A percentile compares a stretch with the other conserved stretches of the same genome.
Conservation (phyloP, 92 coral and sea anemone genomes). For the Porites rus region DNA sequence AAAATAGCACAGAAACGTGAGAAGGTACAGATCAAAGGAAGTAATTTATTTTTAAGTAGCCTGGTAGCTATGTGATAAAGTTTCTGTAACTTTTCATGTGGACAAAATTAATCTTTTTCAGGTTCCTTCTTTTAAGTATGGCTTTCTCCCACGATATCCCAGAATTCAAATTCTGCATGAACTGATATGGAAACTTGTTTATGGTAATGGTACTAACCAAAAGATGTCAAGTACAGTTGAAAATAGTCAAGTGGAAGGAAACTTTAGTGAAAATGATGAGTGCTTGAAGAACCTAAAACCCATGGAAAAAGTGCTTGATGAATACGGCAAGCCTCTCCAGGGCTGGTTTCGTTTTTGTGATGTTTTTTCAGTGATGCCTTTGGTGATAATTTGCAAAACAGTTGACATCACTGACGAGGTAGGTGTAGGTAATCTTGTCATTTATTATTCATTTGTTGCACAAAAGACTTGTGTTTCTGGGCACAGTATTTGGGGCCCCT, state of each 20-base stretch:
- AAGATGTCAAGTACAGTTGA: background rate
- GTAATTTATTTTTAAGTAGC: background rate
- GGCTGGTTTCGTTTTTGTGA: slow-evolving; percentile 82
- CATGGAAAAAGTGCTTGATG: slow-evolving; percentile 41
- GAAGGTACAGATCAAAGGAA: background rate
- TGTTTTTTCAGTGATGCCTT: slow-evolving; percentile 72
- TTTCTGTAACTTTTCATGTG: too few relatives aligned
- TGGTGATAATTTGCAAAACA: slow-evolving; percentile 69
- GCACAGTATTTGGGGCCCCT: too few relatives aligned
- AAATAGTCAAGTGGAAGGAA: background rate
- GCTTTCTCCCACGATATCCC: slow-evolving; percentile 76
- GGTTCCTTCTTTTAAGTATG: slow-evolving; percentile 52
- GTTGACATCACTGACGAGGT: slow-evolving; percentile 72
- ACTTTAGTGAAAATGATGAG: slow-evolving; percentile 44
- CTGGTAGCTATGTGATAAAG: too few relatives aligned
- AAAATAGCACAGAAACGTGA: slow-evolving; percentile 6
- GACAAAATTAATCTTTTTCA: background rate
- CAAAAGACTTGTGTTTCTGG: background rate
- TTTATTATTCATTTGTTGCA: background rate
- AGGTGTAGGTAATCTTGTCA: background rate
- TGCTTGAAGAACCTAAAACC: slow-evolving; percentile 66
- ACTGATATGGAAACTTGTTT: slow-evolving; percentile 75
- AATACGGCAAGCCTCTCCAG: slow-evolving; percentile 8
- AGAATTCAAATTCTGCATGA: slow-evolving; percentile 78
- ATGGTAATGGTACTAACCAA: slow-evolving; percentile 35